Evolutionary conservation across 2,113 vertebrate genomes (phyloP), one percentile per base, ranked within the genome.

Genomic region (Jacana jacana): DNA sequence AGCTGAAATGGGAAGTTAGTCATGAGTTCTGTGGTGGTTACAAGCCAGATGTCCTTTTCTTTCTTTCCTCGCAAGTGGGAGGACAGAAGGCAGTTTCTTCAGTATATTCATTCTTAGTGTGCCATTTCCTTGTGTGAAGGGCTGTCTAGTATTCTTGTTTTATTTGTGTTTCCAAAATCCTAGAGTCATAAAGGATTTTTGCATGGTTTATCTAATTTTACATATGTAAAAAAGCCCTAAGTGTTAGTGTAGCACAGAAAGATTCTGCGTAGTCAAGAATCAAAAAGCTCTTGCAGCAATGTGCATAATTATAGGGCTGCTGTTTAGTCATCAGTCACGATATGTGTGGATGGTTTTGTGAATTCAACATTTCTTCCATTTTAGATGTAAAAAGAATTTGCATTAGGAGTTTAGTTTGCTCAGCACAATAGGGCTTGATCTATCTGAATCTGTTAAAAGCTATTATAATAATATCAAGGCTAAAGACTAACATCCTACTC

Each of bases 1-100:
- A 94, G 83, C 77, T 87, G 80, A 97, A 96, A 93, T 93, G 39
- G 92, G 96, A 97, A 97, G 88, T 95, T 92, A 82, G 90, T 93
- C 92, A 96, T 84, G 72, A 87, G 94, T 66, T 96, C 81, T 66
- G 58, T 55, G 85, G 70, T 91, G 58, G 84, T 93, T 91, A 63
- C 49, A 71, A 58, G 23, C 90, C 92, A 89, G 95, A 91, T 95
- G 88, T 93, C 95, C 4, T 73, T 81, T 60, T 10, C 24, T 25
- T 55, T 60, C n/a, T 86, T 80, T 25, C 79, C 80, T 73, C 69
- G 64, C 76, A 92, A 95, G 57, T 79, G 27, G 78, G 83, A 85
- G 73, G 61, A 40, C 48, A 79, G 77, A 63, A 86, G 24, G 49
- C 73, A 61, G 11, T 76, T 91, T 89, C 66, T 89, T 76, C n/a